phyloP scores from a whole-genome alignment of 2,113 vertebrate species.

The Genyomyrus donnyi region DNA sequence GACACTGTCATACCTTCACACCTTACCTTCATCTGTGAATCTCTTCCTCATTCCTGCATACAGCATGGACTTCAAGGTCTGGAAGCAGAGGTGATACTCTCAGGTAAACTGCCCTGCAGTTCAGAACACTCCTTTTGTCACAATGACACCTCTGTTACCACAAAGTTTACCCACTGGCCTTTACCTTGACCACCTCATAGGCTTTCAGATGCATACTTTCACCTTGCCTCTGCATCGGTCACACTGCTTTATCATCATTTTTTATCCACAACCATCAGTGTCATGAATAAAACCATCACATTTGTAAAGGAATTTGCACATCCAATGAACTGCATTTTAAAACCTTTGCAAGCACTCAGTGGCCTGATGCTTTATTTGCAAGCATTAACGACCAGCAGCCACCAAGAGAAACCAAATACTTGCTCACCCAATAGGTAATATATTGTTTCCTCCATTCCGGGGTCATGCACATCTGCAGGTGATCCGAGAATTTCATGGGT shows the following conservation, averaged over 20 bases:
- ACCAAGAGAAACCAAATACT: background rate
- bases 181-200: background rate
- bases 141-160: background rate
- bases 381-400: background rate
- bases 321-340: slow-evolving; percentile 4
- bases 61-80: slow-evolving; percentile 15
- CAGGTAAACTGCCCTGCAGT: background rate
- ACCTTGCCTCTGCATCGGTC: background rate
- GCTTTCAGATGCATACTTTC: background rate
- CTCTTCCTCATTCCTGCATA: background rate
- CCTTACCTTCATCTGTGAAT: slow-evolving; percentile 16
- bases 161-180: background rate
- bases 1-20: background rate
- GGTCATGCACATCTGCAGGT: slow-evolving; percentile 8
- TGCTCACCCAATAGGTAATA: slow-evolving; percentile 29
- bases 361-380: background rate
- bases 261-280: background rate
- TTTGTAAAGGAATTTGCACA: background rate
- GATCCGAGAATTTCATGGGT: slow-evolving; percentile 1
- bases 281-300: background rate
- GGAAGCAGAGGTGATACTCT: background rate
- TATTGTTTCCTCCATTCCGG: slow-evolving; percentile 21
- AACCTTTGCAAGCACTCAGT: background rate
- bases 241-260: background rate
- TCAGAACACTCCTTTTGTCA: background rate